A percentile compares a stretch with the other conserved stretches of the same genome.
Conservation (phyloP, 2,888 invertebrate species). For the Dendrolimus houi region DNA sequence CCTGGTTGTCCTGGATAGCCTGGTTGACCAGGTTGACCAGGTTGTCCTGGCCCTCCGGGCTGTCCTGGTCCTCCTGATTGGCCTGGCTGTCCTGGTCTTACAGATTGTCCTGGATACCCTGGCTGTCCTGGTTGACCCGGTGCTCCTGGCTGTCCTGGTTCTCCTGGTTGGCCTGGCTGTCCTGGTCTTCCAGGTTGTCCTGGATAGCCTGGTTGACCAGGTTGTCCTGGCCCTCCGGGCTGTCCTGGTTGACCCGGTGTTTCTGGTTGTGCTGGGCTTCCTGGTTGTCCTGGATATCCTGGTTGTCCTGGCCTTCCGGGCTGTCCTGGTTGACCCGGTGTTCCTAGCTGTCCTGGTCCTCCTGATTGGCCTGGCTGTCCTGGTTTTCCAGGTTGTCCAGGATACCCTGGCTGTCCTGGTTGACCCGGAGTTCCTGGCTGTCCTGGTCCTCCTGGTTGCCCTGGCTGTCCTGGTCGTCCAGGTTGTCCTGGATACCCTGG, state of each 20-base stretch:
- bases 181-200: slow-evolving; percentile 11
- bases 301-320: slow-evolving; percentile 25
- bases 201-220: slow-evolving; percentile 12
- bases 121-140: slow-evolving; percentile 18
- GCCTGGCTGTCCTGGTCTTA: slow-evolving; percentile 15
- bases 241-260: slow-evolving; percentile 14
- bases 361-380: slow-evolving; percentile 6
- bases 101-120: slow-evolving; percentile 9
- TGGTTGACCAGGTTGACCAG: slow-evolving; percentile 5
- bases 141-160: slow-evolving; percentile 2
- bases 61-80: slow-evolving; percentile 3
- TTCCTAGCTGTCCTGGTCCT: slow-evolving; percentile 5
- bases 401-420: slow-evolving; percentile 8
- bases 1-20: slow-evolving; percentile 16
- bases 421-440: slow-evolving; percentile 36
- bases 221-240: slow-evolving; percentile 15
- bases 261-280: slow-evolving; percentile 13
- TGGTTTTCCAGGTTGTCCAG: slow-evolving; percentile 4
- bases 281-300: slow-evolving; percentile 12
- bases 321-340: slow-evolving; percentile 26
- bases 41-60: slow-evolving; percentile 9
- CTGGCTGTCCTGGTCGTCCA: slow-evolving; percentile 28
- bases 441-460: slow-evolving; percentile 38
- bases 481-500: slow-evolving; percentile 32
- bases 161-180: slow-evolving; percentile 2